Base-by-base conservation (phyloP, 2,888 invertebrate genomes). In the Acholoe squamosa region DNA sequence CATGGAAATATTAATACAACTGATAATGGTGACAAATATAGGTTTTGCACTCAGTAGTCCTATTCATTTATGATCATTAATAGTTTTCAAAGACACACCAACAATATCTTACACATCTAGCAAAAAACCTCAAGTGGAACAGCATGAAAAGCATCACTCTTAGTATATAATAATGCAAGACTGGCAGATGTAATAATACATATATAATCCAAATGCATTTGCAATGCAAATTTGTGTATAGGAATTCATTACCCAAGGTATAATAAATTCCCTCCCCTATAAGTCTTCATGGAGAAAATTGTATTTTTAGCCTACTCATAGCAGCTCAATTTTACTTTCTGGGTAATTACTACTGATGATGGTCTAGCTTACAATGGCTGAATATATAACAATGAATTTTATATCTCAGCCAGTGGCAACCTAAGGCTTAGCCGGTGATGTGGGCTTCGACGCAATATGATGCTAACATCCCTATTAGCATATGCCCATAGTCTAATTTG, bases 111-210 rank as follows among this genome's bases (percentile, higher is more conserved):
- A 71, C 71, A 71, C 71, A 28, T 71, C 71, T 71, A 71, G 31
- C 31, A 71, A 61, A 71, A 71, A 71, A 3, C 31, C 71, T 71
- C 71, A 71, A 71, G 71, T 71, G 71, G 31, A 71, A 71, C 71
- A 71, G 71, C 71, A 28, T 71, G n/a, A 71, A 71, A 71, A 71
- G 71, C 71, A 71, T 71, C 71, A 71, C 71, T 67, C 67, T n/a
- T n/a, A n/a, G n/a, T 43, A n/a, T 61, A 61, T 61, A n/a, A 61
- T 71, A 71, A 71, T 71, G 71, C 71, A 71, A 71, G 71, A 71
- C 25, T 71, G 71, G 71, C 71, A 71, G 71, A 71, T 71, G 71
- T 71, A 61, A 43, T 43, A 43, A 43, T 7, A 43, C 43, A 43
- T 43, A 43, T 43, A 61, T 61, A 61, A 71, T 71, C 71, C 71